Percentiles rank a stretch among this genome's conserved stretches.
These are phyloP conservation scores for Heteractis magnifica DNA, from an alignment of 92 coral and sea anemone species.

Conservation along the genomic window DNA sequence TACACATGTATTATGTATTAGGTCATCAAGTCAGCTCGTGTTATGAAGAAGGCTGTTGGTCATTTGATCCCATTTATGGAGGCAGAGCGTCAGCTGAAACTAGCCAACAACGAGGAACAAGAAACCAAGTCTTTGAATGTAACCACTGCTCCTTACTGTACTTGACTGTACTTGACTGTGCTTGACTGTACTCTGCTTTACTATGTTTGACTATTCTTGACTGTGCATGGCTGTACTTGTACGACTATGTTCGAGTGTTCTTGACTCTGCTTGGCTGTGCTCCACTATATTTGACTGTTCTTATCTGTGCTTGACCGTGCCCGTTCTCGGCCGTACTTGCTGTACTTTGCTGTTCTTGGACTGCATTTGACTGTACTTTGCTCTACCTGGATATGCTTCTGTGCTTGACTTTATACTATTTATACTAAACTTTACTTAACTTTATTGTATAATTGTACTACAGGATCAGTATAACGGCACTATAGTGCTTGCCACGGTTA, in stretches of 20 bases:
- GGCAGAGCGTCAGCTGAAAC: slow-evolving; percentile 67
- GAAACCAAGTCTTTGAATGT: slow-evolving; percentile 41
- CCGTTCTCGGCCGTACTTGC: too few species aligned
- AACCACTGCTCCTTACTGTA: slow-evolving; percentile 1
- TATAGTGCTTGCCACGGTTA: slow-evolving; percentile 93
- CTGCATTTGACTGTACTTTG: too few species aligned
- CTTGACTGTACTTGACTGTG: neutral
- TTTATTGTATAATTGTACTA: neutral
- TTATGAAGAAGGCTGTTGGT: slow-evolving; percentile 98
- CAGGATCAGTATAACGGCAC: slow-evolving; percentile 70
- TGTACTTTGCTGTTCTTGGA: too few species aligned
- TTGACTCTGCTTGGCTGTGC: neutral
- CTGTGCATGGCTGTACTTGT: neutral
- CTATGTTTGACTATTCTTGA: neutral
- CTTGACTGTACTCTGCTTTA: neutral
- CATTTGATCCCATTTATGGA: slow-evolving; percentile 93
- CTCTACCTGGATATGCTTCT: too few species aligned
- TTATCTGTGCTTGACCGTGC: too few species aligned
- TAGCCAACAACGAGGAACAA: slow-evolving; percentile 29
- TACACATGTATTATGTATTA: neutral
- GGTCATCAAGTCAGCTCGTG: slow-evolving; percentile 99
- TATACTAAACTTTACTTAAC: too few species aligned
- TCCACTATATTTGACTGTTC: too few species aligned
- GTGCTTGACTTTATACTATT: too few species aligned
- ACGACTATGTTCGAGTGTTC: neutral